Conservation (phyloP, 1,140 invertebrate genomes). For the Drosophila baimaii region DNA sequence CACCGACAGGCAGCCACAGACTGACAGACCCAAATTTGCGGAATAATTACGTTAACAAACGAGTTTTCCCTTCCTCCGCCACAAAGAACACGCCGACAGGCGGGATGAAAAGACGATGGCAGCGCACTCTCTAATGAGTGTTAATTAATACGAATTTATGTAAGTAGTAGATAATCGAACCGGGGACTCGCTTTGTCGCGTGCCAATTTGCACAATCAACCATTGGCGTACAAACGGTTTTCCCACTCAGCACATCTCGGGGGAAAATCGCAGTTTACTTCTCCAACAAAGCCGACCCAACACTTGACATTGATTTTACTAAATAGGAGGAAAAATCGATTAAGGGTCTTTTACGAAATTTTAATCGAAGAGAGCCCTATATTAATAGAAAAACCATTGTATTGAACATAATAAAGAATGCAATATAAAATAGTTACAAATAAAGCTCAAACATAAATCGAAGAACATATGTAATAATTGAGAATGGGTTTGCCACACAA, state of each 20-base stretch:
- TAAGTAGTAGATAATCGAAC: constrained; percentile 7
- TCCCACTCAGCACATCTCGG: not conserved
- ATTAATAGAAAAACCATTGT: too few species aligned
- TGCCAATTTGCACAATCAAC: not conserved
- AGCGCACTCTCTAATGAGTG: constrained; percentile 1
- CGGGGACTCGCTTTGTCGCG: constrained; percentile 1
- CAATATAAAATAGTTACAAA: too few species aligned
- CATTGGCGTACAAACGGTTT: not conserved
- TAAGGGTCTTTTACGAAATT: too few species aligned
- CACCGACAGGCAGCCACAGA: constrained; percentile 8
- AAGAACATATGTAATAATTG: too few species aligned
- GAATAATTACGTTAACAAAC: constrained; percentile 18
- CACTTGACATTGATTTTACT: too few species aligned
- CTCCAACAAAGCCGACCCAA: not conserved
- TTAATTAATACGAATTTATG: constrained; percentile 16
- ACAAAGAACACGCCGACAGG: not conserved
- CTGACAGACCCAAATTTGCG: constrained; percentile 9
- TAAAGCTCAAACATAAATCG: too few species aligned
- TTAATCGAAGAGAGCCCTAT: too few species aligned
- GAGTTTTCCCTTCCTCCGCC: not conserved
- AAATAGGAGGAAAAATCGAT: not conserved
- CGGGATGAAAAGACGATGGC: not conserved
- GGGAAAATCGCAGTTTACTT: not conserved
- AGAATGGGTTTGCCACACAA: too few species aligned
- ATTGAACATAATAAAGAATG: too few species aligned